Evolutionary conservation across 2,797 vertebrate genomes (phyloP), one percentile per base, ranked within the genome.

Genomic region (Hyperoplus lanceolatus): DNA sequence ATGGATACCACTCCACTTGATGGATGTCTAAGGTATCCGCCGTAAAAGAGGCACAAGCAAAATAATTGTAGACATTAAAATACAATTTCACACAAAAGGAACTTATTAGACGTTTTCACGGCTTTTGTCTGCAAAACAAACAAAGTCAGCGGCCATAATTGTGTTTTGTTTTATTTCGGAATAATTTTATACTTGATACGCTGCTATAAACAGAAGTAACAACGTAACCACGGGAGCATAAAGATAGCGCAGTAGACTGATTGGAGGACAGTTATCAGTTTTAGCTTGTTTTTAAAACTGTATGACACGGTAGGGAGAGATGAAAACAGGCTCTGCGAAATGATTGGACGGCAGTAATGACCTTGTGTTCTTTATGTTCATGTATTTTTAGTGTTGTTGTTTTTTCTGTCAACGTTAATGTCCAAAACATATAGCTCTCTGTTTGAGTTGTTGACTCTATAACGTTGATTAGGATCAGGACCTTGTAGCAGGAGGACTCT

Each of bases 261-360:
- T 87, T 88, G 83, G 74, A 87, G 79, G 80, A 82, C 75, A 73
- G 77, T 79, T 86, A 89, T 90, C 82, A 66, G 75, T 80, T 84
- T 86, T 75, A 74, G 61, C 71, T 70, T 87, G 84, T 88, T 88
- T 55, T 85, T 82, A 77, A 87, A 89, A 82, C 73, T 84, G 88
- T 29, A 87, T 88, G 88, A 80, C 83, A 77, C 84, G 81, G 84
- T 66, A 16, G 86, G 85, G 83, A 86, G 85, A 86, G 77, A 90
- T 89, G 79, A 93, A 29, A 90, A 85, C 50, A 0, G 65, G 78
- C 80, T 77, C 16, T 11, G 70, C 14, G 13, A 64, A 80, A 73
- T 88, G 89, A 90, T 90, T 87, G 87, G 84, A 79, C 81, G 67
- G 58, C 56, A 55, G 73, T 87, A 87, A 91, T 89, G 81, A 86